Base-by-base conservation (phyloP, 2,888 invertebrate species). In the Drosophila pseudotalamancana region DNA sequence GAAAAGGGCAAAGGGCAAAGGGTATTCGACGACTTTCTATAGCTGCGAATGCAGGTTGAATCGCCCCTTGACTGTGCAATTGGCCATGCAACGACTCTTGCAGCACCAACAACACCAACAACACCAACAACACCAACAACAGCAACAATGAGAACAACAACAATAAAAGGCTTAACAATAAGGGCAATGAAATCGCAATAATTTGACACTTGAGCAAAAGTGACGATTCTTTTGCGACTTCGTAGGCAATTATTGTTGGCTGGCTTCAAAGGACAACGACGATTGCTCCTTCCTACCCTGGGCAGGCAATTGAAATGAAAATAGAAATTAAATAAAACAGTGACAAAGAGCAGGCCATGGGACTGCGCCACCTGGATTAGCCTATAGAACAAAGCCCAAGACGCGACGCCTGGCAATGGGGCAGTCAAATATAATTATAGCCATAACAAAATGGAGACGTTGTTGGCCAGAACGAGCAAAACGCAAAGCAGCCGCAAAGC, bases 361-460 rank as follows among this genome's bases (percentile, higher is more conserved):
- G 23, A 16, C 32, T 42, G 59, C 66, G 73, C 80, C 80, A 87
- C 85, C 87, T 87, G 80, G 82, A 80, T 87, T 85, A 81, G 88
- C 62, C 42, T 18, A 34, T 46, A 43, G 66, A 59, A 77, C 66
- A 60, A 49, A 54, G 72, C 49, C 23, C 54, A 35, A 23, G 31
- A 49, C 31, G 42, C n/a, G 27, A 9, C 29, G 1, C 32, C 32
- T 14, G 37, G 32, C 25, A 32, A 37, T 23, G 45, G 39, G 82
- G 63, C 79, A 82, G 88, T 77, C 88, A 86, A 84, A 84, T 84
- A 86, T 86, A 88, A 84, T 84, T 88, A 88, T 88, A 71, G 71
- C 72, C 72, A 69, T 76, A 71, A 76, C 88, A 81, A 75, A 81
- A 82, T 73, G 84, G 65, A 75, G 82, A 81, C 84, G 75, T 77